These are phyloP conservation scores for Schizopygopsis pylzovi DNA, from an alignment of 2,797 vertebrate genomes.

Conservation along the genomic window DNA sequence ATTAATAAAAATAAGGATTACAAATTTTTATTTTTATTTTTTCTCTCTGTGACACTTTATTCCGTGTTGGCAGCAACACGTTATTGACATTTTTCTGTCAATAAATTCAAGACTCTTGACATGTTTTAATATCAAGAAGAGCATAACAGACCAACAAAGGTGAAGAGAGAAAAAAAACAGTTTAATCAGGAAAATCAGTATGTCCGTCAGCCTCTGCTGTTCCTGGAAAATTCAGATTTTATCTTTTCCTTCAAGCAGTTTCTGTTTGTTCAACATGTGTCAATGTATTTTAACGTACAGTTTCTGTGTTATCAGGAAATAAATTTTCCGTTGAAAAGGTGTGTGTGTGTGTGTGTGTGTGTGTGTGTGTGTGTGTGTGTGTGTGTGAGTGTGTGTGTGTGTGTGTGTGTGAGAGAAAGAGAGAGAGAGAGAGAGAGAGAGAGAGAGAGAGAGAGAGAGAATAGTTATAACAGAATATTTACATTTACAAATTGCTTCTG, in stretches of 20 bases:
- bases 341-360: background rate
- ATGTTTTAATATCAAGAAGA: background rate
- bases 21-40: too few relatives aligned
- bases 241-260: background rate
- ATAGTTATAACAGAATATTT: background rate
- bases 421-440: background rate
- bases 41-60: too few relatives aligned
- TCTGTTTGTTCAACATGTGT: conserved; percentile 7
- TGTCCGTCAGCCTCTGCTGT: background rate
- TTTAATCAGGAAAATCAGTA: background rate
- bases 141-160: background rate
- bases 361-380: too few relatives aligned
- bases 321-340: background rate
- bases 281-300: background rate
- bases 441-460: background rate
- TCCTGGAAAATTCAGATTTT: background rate
- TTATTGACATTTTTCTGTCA: too few relatives aligned
- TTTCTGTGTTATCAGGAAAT: background rate
- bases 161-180: too few relatives aligned
- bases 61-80: too few relatives aligned
- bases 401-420: background rate
- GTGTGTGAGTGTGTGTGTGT: too few relatives aligned
- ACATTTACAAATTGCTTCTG: background rate
- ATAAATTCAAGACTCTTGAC: too few relatives aligned
- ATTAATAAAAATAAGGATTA: too few relatives aligned